Evolutionary conservation across 1,140 invertebrate species (phyloP).

Genomic region (Ephestia elutella): DNA sequence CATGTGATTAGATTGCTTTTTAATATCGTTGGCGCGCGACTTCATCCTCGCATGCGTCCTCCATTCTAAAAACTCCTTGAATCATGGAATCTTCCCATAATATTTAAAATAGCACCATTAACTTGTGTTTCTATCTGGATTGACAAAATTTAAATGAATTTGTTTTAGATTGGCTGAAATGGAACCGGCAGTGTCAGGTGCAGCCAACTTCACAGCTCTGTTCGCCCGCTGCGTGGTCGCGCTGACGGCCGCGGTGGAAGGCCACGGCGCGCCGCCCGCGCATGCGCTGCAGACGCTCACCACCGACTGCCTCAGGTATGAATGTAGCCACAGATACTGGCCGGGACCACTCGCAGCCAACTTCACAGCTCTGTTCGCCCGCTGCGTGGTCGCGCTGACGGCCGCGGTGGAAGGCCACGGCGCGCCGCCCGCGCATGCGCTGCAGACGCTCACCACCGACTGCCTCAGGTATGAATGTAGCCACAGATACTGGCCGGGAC

Average conservation of each 20-base stretch:
- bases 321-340: conserved; percentile 62
- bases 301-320: conserved; percentile 79
- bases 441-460: conserved; percentile 78
- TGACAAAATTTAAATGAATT: too few species aligned
- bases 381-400: conserved; percentile 76
- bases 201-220: conserved; percentile 89
- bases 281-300: conserved; percentile 75
- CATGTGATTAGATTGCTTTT: too few species aligned
- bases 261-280: conserved; percentile 31
- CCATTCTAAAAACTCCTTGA: too few species aligned
- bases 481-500: conserved; percentile 77
- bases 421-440: conserved; percentile 47
- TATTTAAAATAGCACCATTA: too few species aligned
- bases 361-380: conserved; percentile 89
- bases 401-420: conserved; percentile 33
- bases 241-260: conserved; percentile 46
- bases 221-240: conserved; percentile 83
- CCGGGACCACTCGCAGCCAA: conserved; percentile 87
- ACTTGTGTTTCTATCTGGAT: too few species aligned
- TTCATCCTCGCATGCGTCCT: too few species aligned
- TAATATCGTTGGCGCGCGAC: too few species aligned
- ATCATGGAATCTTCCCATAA: too few species aligned
- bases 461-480: conserved; percentile 74
- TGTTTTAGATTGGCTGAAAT: conserved; percentile 83
- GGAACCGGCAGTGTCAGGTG: conserved; percentile 86